Evolutionary conservation across 2,113 vertebrate species (phyloP), one percentile per base, ranked within the genome.

Genomic region (Tachysurus vachellii): DNA sequence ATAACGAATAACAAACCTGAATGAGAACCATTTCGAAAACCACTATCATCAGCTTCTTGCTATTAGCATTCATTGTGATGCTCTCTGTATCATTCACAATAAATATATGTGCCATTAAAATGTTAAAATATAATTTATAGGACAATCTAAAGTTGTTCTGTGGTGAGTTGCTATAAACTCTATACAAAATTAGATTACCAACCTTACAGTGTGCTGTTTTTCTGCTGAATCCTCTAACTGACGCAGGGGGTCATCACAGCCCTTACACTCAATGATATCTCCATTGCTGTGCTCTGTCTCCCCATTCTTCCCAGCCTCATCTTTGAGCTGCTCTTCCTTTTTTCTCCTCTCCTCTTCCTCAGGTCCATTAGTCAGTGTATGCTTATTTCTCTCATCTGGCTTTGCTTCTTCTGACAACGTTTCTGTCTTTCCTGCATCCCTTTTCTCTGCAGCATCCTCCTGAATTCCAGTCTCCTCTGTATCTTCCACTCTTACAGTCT

Each of bases 121-220:
- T 36, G 36, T 36, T 36, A 36, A 36, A 36, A 36, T 36, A 36
- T 13, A 64, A 17, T 80, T 80, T 80, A 23, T 61, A 47, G 82
- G 31, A 50, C 44, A 50, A 77, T 79, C 42, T 1, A 26, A 84
- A 57, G n/a, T 53, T 84, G 42, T 84, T 44, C n/a, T 73, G 62
- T 71, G 54, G 26, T 53, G 47, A 10, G 73, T 80, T 66, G 71
- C 16, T 57, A 80, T 36, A 81, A 80, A 73, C 36, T 85, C n/a
- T 36, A 61, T 61, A 85, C 23, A 81, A 64, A 57, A 76, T 83
- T 47, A 84, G 79, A 68, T 83, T 36, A 90, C 89, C 87, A 57
- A 88, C 89, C 89, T 90, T 66, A 87, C 82, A 50, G 85, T 56
- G 19, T 70, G 80, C 68, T 47, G 47, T n/a, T 54, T 31, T 56